phyloP scores from a whole-genome alignment of 2,113 vertebrate species.

The Chloroceryle aenea region DNA sequence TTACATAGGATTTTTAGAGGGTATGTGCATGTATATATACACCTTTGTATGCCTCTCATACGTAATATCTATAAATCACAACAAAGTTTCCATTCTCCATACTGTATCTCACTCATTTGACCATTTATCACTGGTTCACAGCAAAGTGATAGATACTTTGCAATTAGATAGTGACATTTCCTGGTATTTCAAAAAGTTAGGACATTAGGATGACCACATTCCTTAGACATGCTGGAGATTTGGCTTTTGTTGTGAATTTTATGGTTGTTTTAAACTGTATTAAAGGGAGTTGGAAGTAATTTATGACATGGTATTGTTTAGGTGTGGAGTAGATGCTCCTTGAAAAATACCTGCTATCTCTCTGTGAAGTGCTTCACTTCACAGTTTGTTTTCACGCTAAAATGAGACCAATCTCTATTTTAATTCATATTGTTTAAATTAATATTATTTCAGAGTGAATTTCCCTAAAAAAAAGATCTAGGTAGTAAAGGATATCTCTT shows the following conservation, averaged over 20 bases:
- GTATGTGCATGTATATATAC: not conserved
- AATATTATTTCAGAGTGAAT: not conserved
- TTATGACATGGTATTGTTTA: not conserved
- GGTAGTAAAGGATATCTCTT: not conserved
- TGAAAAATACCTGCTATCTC: not conserved
- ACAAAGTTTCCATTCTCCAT: not conserved
- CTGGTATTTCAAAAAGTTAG: not conserved
- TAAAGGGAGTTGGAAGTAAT: not conserved
- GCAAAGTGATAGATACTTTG: not conserved
- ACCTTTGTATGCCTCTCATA: not conserved
- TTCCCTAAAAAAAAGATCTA: not conserved
- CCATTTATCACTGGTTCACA: not conserved
- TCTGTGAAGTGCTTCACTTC: not conserved
- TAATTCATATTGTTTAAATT: not conserved
- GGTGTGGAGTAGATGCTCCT: not conserved
- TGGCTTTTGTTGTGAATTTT: not conserved
- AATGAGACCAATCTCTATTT: not conserved
- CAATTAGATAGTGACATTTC: not conserved
- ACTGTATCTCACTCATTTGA: not conserved
- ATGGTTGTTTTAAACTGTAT: not conserved
- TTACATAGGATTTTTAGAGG: not conserved
- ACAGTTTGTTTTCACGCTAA: not conserved
- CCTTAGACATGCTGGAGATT: not conserved
- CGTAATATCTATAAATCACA: not conserved
- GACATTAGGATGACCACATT: not conserved